Evolutionary conservation across 2,113 vertebrate genomes (phyloP), one percentile per base, ranked within the genome.

Genomic region (Pelobates fuscus): DNA sequence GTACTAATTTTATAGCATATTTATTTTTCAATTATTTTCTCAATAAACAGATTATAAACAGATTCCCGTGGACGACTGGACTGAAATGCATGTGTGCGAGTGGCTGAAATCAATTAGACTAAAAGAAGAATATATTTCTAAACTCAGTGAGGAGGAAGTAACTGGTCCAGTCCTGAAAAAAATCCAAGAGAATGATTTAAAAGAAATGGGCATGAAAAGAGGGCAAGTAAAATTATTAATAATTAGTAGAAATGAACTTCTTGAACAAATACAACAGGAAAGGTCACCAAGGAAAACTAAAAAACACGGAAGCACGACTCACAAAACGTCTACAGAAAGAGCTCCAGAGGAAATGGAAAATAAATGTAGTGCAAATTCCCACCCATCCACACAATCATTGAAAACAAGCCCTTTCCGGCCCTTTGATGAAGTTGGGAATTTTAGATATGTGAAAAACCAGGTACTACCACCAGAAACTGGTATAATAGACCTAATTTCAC

Each of bases 381-480:
- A 37, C 10, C 32, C 32, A 10, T 5, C 5, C 5, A 10, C 32
- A 37, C 32, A 37, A 37, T 37, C 32, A 37, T 37, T 37, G 10
- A 37, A 37, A 37, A 37, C 32, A 10, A 37, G 32, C 32, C 32
- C 32, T 6, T 89, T 78, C 55, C 67, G 91, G 0, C 90, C 89
- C 14, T 91, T 95, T 6, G 80, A 70, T 70, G 83, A 88, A 2
- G 82, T 80, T 2, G 66, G 2, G 26, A 5, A 92, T 70, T 88
- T 88, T 6, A 87, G 82, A 2, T 95, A 95, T 0, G 82, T 90
- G 0, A 90, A 86, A 79, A 82, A 90, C 80, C 80, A 64, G 7
- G 85, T 94, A 26, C 84, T 95, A 26, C 17, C 65, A 63, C 92
- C 93, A 59, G 93, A 94, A 84, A 88, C 92, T 2, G 93, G 93